These are phyloP conservation scores for Platichthys flesus DNA, from an alignment of 2,113 vertebrate species.

Conservation along the genomic window DNA sequence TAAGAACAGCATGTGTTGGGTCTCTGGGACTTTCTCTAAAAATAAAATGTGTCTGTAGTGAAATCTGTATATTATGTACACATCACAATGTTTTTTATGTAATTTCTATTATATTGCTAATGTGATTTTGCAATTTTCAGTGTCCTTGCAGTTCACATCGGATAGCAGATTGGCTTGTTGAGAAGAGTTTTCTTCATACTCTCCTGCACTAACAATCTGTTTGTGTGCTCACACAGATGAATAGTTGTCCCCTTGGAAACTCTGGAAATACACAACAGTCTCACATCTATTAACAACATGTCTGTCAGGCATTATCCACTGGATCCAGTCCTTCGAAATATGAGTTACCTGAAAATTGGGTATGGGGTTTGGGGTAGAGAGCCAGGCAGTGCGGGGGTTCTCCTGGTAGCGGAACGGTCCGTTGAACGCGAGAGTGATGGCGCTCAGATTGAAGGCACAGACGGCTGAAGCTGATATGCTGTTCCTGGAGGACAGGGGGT, in stretches of 20 bases:
- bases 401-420: conserved; percentile 97
- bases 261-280: background rate
- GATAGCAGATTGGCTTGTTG: too few relatives aligned
- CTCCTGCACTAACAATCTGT: background rate
- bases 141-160: too few relatives aligned
- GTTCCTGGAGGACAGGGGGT: conserved; percentile 82
- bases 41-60: too few relatives aligned
- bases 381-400: conserved; percentile 94
- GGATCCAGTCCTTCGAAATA: background rate
- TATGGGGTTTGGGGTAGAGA: conserved; percentile 93
- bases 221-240: background rate
- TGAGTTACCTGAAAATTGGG: conserved; percentile 90
- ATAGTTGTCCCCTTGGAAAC: background rate
- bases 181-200: background rate
- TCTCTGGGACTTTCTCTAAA: background rate
- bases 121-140: too few relatives aligned
- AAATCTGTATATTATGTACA: too few relatives aligned
- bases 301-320: background rate
- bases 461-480: conserved; percentile 95
- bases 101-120: too few relatives aligned
- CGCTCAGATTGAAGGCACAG: conserved; percentile 94
- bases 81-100: too few relatives aligned
- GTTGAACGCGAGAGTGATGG: conserved; percentile 90
- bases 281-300: background rate
- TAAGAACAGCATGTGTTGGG: too few relatives aligned